A percentile compares a stretch with the other conserved stretches of the same genome.
Evolutionary conservation across 2,888 invertebrate species (phyloP).

Genomic region (Dexiosoma caninum): DNA sequence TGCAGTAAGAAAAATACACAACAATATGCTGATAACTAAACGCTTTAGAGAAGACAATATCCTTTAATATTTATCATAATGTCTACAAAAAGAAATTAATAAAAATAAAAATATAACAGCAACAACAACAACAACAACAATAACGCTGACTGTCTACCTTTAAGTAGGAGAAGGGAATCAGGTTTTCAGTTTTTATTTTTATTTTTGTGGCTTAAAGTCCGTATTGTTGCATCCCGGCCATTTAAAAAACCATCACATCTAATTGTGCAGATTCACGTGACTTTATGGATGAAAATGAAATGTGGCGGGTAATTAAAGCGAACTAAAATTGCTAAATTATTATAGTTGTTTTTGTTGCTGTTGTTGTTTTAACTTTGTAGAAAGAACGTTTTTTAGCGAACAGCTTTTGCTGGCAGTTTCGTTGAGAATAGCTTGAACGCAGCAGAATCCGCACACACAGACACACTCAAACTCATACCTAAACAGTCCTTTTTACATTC

Average conservation of each 20-base stretch:
- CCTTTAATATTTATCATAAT: constrained; percentile 58
- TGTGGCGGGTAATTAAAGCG: constrained; percentile 77
- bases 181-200: not conserved
- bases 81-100: constrained; percentile 25
- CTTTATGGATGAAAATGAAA: constrained; percentile 73
- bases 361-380: not conserved
- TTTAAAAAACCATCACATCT: constrained; percentile 53
- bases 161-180: not conserved
- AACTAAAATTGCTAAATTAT: constrained; percentile 77
- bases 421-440: constrained; percentile 2
- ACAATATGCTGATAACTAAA: not conserved
- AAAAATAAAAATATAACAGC: not conserved
- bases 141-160: constrained; percentile 29
- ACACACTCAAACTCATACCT: too few relatives aligned
- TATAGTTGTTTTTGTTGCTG: constrained; percentile 52
- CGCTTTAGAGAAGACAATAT: constrained; percentile 38
- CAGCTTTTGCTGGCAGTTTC: not conserved
- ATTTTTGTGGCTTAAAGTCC: constrained; percentile 17
- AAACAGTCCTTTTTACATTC: not conserved
- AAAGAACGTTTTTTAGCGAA: constrained; percentile 23
- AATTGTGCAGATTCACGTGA: constrained; percentile 57
- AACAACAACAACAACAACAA: not conserved
- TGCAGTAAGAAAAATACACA: not conserved
- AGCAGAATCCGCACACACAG: not conserved
- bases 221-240: constrained; percentile 41